phyloP scores from a whole-genome alignment of 2,113 vertebrate species.

The Plectropomus leopardus region DNA sequence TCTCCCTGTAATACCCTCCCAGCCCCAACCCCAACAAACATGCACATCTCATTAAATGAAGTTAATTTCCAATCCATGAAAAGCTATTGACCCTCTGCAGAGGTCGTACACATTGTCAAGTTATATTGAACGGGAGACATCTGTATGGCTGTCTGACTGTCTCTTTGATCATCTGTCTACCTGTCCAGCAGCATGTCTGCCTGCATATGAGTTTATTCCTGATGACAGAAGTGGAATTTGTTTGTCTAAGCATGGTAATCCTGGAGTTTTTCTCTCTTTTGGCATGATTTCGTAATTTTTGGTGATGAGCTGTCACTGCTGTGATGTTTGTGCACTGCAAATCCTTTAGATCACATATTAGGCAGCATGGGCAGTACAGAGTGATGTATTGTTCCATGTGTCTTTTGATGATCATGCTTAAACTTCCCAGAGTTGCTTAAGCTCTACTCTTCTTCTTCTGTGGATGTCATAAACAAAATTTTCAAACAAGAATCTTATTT shows the following conservation, averaged over 20 bases:
- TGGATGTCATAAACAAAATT: constrained; percentile 37
- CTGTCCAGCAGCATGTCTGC: constrained; percentile 40
- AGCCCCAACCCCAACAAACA: neutral
- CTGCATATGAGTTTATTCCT: constrained; percentile 23
- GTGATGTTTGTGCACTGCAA: constrained; percentile 47
- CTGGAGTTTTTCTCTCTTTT: constrained; percentile 36
- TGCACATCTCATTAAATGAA: constrained; percentile 61
- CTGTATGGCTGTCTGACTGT: constrained; percentile 52
- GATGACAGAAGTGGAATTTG: constrained; percentile 45
- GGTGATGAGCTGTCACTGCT: constrained; percentile 49
- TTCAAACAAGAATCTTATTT: constrained; percentile 28
- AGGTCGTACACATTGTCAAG: constrained; percentile 68
- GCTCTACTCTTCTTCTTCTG: neutral
- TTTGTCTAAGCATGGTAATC: constrained; percentile 48
- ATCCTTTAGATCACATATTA: constrained; percentile 53
- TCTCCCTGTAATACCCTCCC: constrained; percentile 2
- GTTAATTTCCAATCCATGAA: constrained; percentile 71
- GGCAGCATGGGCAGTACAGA: constrained; percentile 25
- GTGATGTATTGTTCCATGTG: constrained; percentile 20
- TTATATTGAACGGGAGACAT: constrained; percentile 50
- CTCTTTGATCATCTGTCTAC: constrained; percentile 61
- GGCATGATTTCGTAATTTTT: constrained; percentile 34
- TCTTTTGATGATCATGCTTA: constrained; percentile 39
- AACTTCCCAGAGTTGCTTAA: constrained; percentile 17
- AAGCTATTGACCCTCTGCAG: constrained; percentile 67